Base-by-base conservation (phyloP, 2,797 vertebrate genomes). In the Typhlichthys eigenmanni region DNA sequence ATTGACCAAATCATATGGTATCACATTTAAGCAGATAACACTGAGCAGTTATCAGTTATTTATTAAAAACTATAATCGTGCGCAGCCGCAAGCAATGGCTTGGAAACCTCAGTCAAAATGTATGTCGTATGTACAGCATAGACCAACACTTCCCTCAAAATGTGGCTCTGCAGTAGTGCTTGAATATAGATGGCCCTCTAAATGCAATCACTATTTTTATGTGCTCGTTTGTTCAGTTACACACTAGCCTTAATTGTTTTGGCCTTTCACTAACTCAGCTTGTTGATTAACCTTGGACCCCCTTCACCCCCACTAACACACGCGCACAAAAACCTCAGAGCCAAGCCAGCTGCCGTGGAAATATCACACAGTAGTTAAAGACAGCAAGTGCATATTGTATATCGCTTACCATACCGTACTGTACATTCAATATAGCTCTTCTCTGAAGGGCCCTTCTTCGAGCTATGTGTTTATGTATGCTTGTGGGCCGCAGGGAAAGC, bases 401-500 rank as follows among this genome's bases (percentile, higher is more conserved):
- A 59, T 87, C 81, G 11, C 56, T 88, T 83, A 79, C 78, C 69
- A 81, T 84, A 84, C 38, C 9, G 38, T 43, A 43, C 38, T 43
- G 38, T 43, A 43, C 69, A 71, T 81, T 78, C 10, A 75, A 77
- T 84, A 66, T 84, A 85, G 79, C 77, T 75, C 69, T 82, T 78
- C 82, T 72, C 43, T 73, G 79, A 84, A 83, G 66, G 32, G 46
- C 45, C 10, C 55, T 82, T 86, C 71, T 62, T 49, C 54, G 78
- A 84, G 69, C 12, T 48, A 45, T 32, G n/a, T 62, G 45, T 50
- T 45, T 49, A 0, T 10, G n/a, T 10, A 11, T 19, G 13, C 13
- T 13, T n/a, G 34, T 3, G 48, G 49, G 1, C 6, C 7, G 16
- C 13, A 24, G 66, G 6, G 13, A 8, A 49, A 56, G 67, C 56